These are phyloP conservation scores for Tenebrosternarchus preto DNA, from an alignment of 2,113 vertebrate genomes.

Conservation along the genomic window DNA sequence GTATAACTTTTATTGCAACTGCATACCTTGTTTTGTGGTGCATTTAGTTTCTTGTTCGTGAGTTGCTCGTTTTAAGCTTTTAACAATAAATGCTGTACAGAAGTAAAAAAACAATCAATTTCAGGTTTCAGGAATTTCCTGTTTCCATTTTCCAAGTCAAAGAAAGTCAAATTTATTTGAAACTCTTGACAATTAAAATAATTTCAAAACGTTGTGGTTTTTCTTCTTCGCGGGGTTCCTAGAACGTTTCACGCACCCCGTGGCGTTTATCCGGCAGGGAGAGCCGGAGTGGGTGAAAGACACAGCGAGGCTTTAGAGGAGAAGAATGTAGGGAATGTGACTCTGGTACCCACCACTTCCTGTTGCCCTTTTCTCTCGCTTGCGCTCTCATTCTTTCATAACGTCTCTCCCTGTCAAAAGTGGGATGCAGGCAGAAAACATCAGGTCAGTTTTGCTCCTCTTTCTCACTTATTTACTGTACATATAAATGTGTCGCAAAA, in stretches of 20 bases:
- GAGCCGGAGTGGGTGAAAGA: slow-evolving; percentile 66
- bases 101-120: neutral
- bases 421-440: slow-evolving; percentile 39
- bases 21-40: neutral
- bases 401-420: slow-evolving; percentile 48
- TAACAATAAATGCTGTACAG: neutral
- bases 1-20: too few relatives aligned
- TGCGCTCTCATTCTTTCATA: slow-evolving; percentile 39
- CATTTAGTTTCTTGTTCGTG: neutral
- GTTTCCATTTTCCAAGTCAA: too few relatives aligned
- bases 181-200: neutral
- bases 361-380: slow-evolving; percentile 51
- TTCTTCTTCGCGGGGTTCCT: slow-evolving; percentile 3
- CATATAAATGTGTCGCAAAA: neutral
- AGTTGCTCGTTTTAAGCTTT: neutral
- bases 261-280: slow-evolving; percentile 26
- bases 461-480: neutral
- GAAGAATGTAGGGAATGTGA: slow-evolving; percentile 76
- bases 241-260: slow-evolving; percentile 37
- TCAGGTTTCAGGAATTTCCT: neutral
- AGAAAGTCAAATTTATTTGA: neutral
- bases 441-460: slow-evolving; percentile 68
- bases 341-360: slow-evolving; percentile 68
- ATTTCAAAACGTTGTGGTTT: slow-evolving; percentile 28
- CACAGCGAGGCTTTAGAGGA: slow-evolving; percentile 70